Percentiles rank a stretch among this genome's conserved stretches.
Conservation (phyloP, 2,113 vertebrate genomes). For the Anolis sagrei region DNA sequence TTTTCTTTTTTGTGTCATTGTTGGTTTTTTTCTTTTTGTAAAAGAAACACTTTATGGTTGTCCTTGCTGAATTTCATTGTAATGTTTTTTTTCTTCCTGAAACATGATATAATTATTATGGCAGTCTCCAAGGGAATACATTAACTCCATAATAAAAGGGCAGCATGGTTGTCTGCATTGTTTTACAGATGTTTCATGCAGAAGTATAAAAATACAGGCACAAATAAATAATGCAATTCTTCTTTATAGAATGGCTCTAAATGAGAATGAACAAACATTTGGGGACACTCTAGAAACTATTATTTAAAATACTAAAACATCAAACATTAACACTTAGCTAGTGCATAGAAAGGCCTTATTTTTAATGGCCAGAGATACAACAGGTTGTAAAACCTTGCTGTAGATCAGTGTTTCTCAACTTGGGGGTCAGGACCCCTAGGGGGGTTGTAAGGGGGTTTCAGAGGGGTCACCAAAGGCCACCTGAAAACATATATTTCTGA, state of each 20-base stretch:
- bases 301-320: conserved; percentile 41
- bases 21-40: not conserved
- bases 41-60: not conserved
- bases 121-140: conserved; percentile 38
- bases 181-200: conserved; percentile 50
- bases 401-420: no score
- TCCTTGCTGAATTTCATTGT: conserved; percentile 18
- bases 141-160: conserved; percentile 34
- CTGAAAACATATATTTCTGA: no score
- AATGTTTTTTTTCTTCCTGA: conserved; percentile 11
- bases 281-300: conserved; percentile 13
- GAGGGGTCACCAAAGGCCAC: no score
- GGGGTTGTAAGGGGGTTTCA: no score
- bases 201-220: not conserved
- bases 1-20: not conserved
- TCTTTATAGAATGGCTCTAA: not conserved
- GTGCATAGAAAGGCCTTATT: not conserved
- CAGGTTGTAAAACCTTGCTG: conserved; percentile 13
- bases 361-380: not conserved
- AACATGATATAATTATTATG: conserved; percentile 49
- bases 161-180: conserved; percentile 39
- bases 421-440: no score
- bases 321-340: not conserved
- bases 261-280: conserved; percentile 6
- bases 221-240: not conserved